A percentile compares a stretch with the other conserved stretches of the same genome.
Evolutionary conservation across 2,797 vertebrate genomes (phyloP).

Genomic region (Cetoscarus ocellatus): DNA sequence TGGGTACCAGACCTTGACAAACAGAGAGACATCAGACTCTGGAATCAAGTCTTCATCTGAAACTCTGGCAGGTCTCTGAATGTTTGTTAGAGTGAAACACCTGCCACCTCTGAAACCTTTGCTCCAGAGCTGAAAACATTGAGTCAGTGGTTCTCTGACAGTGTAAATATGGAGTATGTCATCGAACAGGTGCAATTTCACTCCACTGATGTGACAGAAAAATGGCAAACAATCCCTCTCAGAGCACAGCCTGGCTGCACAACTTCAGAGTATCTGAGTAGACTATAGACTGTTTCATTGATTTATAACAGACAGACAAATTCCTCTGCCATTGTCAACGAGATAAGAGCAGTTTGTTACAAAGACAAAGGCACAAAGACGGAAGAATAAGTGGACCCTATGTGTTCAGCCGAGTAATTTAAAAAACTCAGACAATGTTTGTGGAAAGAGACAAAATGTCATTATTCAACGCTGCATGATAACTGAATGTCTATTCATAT

Average conservation of each 20-base stretch:
- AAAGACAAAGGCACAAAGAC: neutral
- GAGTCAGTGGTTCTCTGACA: neutral
- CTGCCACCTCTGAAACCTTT: neutral
- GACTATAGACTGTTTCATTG: neutral
- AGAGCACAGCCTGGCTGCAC: neutral
- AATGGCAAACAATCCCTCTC: neutral
- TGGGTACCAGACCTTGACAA: neutral
- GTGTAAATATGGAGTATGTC: neutral
- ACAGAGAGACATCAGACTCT: neutral
- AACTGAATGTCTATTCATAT: no score
- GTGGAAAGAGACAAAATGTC: neutral
- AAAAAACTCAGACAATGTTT: neutral
- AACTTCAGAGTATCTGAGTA: neutral
- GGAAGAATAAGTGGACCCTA: neutral
- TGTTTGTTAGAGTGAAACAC: neutral
- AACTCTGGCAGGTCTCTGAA: neutral
- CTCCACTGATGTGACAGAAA: neutral
- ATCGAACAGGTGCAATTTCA: neutral
- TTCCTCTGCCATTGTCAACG: neutral
- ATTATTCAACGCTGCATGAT: no score
- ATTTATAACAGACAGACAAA: neutral
- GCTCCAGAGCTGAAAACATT: neutral
- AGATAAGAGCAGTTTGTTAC: neutral
- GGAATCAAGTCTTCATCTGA: neutral
- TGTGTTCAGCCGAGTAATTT: neutral